Conservation (phyloP, 2,888 invertebrate genomes). For the Torymus aiolomorphi region DNA sequence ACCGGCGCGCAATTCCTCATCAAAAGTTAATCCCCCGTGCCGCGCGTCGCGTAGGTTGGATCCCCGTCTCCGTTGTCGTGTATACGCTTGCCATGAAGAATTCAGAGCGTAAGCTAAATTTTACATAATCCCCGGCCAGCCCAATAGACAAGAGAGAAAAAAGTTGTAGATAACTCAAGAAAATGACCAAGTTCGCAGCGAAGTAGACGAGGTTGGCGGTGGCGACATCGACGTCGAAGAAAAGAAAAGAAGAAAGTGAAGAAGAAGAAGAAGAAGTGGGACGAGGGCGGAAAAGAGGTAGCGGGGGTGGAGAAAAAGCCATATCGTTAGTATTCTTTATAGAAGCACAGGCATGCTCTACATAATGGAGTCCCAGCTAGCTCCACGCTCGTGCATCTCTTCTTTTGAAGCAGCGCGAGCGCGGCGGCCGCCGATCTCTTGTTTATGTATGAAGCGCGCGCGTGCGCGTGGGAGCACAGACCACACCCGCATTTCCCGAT, state of each 20-base stretch:
- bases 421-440: conserved; percentile 73
- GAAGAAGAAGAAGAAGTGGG: conserved; percentile 1
- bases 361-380: conserved; percentile 74
- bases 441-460: conserved; percentile 73
- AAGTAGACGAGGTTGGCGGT: too few relatives aligned
- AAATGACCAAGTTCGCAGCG: conserved; percentile 35
- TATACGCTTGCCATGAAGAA: conserved; percentile 5
- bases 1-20: too few relatives aligned
- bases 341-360: conserved; percentile 72
- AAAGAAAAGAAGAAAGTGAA: conserved; percentile 42
- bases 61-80: too few relatives aligned
- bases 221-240: not conserved
- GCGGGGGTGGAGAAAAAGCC: conserved; percentile 66
- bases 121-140: conserved; percentile 15
- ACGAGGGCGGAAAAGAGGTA: conserved; percentile 32
- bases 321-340: conserved; percentile 76
- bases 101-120: conserved; percentile 33
- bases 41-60: too few relatives aligned
- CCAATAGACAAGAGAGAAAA: not conserved
- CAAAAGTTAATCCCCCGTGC: conserved; percentile 20
- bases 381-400: conserved; percentile 64
- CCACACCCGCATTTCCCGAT: conserved; percentile 67
- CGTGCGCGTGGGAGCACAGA: conserved; percentile 63
- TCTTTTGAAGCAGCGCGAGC: conserved; percentile 71
- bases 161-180: conserved; percentile 31